Conservation (phyloP, 64 coral and sea anemone species). For the Montipora efflorescens region DNA sequence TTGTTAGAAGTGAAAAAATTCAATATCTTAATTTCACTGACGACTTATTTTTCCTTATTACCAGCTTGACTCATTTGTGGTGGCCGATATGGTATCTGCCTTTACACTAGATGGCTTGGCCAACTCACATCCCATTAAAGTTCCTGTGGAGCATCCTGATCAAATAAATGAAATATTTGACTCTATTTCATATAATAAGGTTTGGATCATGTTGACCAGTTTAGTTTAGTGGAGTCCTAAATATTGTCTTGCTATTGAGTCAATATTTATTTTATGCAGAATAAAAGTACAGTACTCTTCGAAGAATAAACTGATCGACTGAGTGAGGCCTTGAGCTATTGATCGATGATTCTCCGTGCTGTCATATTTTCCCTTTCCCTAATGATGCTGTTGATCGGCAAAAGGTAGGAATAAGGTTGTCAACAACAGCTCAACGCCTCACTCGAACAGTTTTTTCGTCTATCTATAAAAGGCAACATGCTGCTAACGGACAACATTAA, state of each 20-base stretch:
- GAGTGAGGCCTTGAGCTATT: no score
- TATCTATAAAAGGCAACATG: no score
- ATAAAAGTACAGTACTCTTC: not conserved
- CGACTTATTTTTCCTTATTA: not conserved
- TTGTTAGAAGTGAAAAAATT: no score
- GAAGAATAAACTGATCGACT: no score
- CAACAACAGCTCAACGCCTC: no score
- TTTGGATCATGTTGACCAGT: not conserved
- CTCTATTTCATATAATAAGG: conserved; percentile 97
- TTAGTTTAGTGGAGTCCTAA: not conserved
- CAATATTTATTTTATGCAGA: not conserved
- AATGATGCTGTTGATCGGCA: no score
- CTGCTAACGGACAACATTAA: no score
- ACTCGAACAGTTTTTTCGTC: no score
- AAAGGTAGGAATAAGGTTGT: no score
- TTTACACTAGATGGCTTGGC: conserved; percentile 82
- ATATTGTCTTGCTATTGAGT: not conserved
- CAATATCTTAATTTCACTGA: not conserved
- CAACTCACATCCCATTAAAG: conserved; percentile 95
- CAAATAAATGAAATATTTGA: conserved; percentile 99
- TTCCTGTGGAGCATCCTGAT: conserved; percentile 90
- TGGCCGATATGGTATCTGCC: conserved; percentile 73
- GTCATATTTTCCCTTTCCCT: no score
- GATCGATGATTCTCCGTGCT: no score
- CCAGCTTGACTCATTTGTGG: conserved; percentile 87